Percentiles rank a stretch among this genome's conserved stretches.
These are phyloP conservation scores for Auanema sp. DNA, from an alignment of 2,888 invertebrate genomes.

Conservation along the genomic window DNA sequence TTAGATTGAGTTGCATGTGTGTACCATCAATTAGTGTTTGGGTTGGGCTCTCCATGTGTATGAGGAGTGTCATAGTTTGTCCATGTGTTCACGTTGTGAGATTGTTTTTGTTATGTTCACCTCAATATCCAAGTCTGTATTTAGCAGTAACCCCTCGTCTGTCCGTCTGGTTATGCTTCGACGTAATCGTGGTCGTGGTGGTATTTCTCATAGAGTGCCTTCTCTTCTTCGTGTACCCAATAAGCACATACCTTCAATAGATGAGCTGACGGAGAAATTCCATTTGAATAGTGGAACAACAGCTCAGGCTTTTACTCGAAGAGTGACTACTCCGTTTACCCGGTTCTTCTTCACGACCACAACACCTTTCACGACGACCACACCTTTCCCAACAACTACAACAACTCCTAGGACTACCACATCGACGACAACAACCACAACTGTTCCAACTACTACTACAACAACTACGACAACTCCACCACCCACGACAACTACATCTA, in stretches of 20 bases:
- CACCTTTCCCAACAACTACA: conserved; percentile 19
- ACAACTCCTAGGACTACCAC: conserved; percentile 14
- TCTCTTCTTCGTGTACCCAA: conserved; percentile 2
- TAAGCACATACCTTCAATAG: neutral
- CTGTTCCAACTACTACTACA: conserved; percentile 15
- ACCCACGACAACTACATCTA: conserved; percentile 9
- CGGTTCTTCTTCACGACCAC: conserved; percentile 25
- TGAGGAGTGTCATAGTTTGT: too few species aligned
- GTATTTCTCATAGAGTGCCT: neutral
- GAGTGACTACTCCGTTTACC: neutral
- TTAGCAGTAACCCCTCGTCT: too few species aligned
- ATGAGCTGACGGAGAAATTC: neutral
- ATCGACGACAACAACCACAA: conserved; percentile 17
- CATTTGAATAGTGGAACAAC: too few species aligned
- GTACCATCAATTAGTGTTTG: too few species aligned
- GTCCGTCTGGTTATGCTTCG: too few species aligned
- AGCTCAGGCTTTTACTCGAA: too few species aligned
- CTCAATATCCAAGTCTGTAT: too few species aligned
- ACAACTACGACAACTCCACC: conserved; percentile 11
- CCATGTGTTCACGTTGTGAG: too few species aligned
- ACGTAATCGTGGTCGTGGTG: too few species aligned
- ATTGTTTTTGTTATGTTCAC: too few species aligned
- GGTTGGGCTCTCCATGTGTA: too few species aligned
- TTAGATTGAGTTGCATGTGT: too few species aligned
- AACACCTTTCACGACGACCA: conserved; percentile 24